Conservation (phyloP, 2,797 vertebrate species). For the Philypnodon macrostomus region DNA sequence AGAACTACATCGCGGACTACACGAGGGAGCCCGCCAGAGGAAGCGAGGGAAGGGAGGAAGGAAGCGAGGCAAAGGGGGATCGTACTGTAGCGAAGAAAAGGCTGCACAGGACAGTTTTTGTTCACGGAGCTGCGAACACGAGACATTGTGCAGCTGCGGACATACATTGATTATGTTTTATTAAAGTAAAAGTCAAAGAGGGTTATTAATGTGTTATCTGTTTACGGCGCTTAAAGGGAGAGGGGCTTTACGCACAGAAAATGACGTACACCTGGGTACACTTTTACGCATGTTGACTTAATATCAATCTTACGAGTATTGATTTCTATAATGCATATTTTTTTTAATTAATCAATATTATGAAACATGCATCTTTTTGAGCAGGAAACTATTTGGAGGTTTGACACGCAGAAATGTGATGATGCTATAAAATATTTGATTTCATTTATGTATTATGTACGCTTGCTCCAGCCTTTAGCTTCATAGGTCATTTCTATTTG, state of each 20-base stretch:
- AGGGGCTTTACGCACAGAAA: background rate
- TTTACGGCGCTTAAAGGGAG: background rate
- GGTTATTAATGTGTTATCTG: background rate
- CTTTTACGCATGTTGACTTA: background rate
- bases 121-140: slow-evolving; percentile 16
- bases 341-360: background rate
- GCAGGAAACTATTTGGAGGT: background rate
- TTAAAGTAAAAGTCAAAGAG: background rate
- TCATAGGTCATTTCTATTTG: no score
- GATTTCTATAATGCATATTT: background rate
- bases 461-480: no score
- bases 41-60: slow-evolving; percentile 54
- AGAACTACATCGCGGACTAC: slow-evolving; percentile 86
- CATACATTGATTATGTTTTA: slow-evolving; percentile 6
- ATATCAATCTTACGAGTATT: background rate
- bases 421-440: background rate
- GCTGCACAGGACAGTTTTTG: slow-evolving; percentile 52
- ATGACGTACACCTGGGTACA: background rate
- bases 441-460: no score
- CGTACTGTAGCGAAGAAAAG: slow-evolving; percentile 42
- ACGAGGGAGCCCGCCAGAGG: slow-evolving; percentile 77
- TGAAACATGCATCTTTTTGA: background rate
- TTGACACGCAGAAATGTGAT: background rate
- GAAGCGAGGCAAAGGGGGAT: slow-evolving; percentile 7
- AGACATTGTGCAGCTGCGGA: slow-evolving; percentile 4